Percentiles rank a stretch among this genome's conserved stretches.
These are phyloP conservation scores for Andricus quercusramuli DNA, from an alignment of 2,888 invertebrate genomes.

Conservation along the genomic window DNA sequence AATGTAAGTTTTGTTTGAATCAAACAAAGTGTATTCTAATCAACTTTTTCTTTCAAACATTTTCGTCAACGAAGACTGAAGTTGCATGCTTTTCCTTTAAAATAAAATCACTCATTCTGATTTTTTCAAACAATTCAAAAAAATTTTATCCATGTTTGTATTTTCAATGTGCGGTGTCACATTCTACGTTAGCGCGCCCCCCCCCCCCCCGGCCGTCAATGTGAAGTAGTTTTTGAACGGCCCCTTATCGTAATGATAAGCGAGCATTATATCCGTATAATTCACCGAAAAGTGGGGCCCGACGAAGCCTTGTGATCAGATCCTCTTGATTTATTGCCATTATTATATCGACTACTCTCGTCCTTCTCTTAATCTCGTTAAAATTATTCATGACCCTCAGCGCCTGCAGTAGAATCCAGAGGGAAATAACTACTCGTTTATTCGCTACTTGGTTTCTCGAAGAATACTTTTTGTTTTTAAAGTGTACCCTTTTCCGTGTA, in stretches of 20 bases:
- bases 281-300: constrained; percentile 16
- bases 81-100: no score
- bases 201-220: no score
- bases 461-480: not conserved
- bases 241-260: not conserved
- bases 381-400: constrained; percentile 20
- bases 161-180: no score
- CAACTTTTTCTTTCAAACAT: no score
- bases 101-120: no score
- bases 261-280: constrained; percentile 3
- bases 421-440: constrained; percentile 25
- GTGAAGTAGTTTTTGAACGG: no score
- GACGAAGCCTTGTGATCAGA: constrained; percentile 2
- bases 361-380: constrained; percentile 15
- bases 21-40: no score
- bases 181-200: no score
- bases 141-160: no score
- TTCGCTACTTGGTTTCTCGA: constrained; percentile 29
- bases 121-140: no score
- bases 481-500: not conserved
- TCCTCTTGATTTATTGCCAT: constrained; percentile 9
- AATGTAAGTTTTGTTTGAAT: no score
- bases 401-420: not conserved
- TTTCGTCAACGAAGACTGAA: no score
- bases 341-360: constrained; percentile 19